Evolutionary conservation across 1,140 invertebrate genomes (phyloP).

Genomic region (Euglossa dilemma): DNA sequence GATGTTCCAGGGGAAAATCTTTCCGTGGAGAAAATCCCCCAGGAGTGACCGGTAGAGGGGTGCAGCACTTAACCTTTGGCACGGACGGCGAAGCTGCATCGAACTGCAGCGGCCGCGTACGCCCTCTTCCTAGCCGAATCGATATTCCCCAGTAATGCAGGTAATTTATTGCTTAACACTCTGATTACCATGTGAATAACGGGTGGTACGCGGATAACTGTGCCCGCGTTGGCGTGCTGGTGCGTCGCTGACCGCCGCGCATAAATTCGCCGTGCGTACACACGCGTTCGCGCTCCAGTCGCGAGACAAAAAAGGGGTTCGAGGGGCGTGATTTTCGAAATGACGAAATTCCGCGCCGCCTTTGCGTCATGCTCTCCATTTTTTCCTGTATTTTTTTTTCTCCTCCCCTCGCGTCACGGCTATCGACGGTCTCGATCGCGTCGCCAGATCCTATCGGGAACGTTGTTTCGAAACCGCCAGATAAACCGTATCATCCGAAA

Average conservation of each 20-base stretch:
- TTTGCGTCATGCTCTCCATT: constrained; percentile 15
- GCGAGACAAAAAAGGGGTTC: neutral
- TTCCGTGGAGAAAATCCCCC: neutral
- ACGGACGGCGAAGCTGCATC: constrained; percentile 38
- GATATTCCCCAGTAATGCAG: constrained; percentile 65
- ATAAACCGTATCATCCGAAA: constrained; percentile 38
- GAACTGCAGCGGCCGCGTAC: constrained; percentile 50
- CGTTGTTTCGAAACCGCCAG: constrained; percentile 18
- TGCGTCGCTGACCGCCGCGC: constrained; percentile 3
- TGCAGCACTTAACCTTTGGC: constrained; percentile 30
- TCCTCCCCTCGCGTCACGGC: neutral
- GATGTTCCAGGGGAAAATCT: constrained; percentile 9
- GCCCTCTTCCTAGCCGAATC: constrained; percentile 53
- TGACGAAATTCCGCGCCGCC: neutral
- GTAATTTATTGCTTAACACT: constrained; percentile 68
- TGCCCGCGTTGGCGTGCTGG: constrained; percentile 35
- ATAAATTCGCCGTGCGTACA: constrained; percentile 27
- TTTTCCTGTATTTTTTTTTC: neutral
- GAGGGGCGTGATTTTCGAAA: constrained; percentile 5
- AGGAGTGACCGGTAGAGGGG: neutral
- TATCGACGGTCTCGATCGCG: constrained; percentile 10
- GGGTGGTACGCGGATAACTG: constrained; percentile 62
- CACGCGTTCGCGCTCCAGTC: neutral
- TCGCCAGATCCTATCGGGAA: constrained; percentile 20
- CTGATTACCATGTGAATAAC: constrained; percentile 68